These are phyloP conservation scores for Fringilla coelebs DNA, from an alignment of 2,797 vertebrate genomes.

Conservation along the genomic window DNA sequence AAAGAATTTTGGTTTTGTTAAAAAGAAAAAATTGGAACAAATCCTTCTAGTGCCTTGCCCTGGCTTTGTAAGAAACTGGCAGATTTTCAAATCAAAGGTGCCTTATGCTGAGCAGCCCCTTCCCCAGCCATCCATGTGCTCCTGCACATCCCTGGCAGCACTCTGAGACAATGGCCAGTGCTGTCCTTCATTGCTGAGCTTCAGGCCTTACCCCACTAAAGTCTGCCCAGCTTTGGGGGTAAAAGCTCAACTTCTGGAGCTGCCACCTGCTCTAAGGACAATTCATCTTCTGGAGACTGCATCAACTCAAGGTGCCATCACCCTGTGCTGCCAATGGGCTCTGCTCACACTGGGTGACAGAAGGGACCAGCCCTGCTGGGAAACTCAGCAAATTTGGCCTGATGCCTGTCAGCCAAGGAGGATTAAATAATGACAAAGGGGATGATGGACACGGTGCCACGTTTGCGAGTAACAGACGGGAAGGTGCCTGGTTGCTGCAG, in stretches of 20 bases:
- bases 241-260: background rate
- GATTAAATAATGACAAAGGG: background rate
- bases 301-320: background rate
- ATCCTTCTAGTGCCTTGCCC: background rate
- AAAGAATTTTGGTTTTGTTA: background rate
- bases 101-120: background rate
- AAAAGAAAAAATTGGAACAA: background rate
- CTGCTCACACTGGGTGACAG: background rate
- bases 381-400: background rate
- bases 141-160: background rate
- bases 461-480: slow-evolving; percentile 41
- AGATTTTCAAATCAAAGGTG: background rate
- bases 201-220: background rate
- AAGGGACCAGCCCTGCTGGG: background rate
- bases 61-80: background rate
- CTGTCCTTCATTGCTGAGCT: background rate
- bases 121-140: background rate
- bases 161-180: rapidly evolving
- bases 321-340: background rate
- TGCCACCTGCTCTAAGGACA: background rate
- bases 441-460: background rate
- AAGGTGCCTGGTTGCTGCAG: slow-evolving; percentile 60
- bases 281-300: background rate
- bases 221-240: rapidly evolving
- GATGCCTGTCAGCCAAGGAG: background rate